Evolutionary conservation across 2,888 invertebrate genomes (phyloP), one percentile per base, ranked within the genome.

Genomic region (Ochlodes sylvanus): DNA sequence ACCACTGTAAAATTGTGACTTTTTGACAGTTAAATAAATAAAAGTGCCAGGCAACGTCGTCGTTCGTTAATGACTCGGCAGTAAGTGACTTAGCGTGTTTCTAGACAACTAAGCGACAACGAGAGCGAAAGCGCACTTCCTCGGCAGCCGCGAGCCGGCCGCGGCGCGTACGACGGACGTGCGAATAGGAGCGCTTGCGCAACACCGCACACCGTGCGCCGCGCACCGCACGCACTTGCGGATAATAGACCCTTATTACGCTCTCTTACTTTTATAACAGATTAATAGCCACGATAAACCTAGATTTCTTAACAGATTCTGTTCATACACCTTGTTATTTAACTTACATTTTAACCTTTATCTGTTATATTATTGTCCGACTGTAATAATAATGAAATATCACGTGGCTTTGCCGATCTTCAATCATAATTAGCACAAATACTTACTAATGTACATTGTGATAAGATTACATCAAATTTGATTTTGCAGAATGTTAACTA

Each of bases 161-260:
- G 38, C 38, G n/a, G 61, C 55, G 68, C 41, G 55, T 55, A 55
- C 62, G 56, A 63, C 64, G 76, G 81, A 84, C 88, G 87, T 88
- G 90, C 89, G 87, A 90, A 90, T 86, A 87, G 81, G 80, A 78
- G 74, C 85, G 81, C 82, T 91, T 91, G 88, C 91, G 89, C 87
- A 91, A 91, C 75, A 71, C 69, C 38, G n/a, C n/a, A n/a, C n/a
- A n/a, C n/a, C n/a, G n/a, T 9, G 34, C 68, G 71, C 70, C 72
- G 69, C 64, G 27, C 52, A 14, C 5, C 61, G 57, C 57, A 60
- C 60, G 58, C 56, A 66, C 75, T 73, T 72, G 70, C 69, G 72
- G 75, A 77, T 81, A 80, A 80, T 77, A 77, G 75, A 75, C 79
- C 80, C 87, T 83, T 85, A 87, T 83, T 83, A 74, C 80, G 75